Conservation (phyloP, 1,140 invertebrate genomes). For the Pristionchus pacificus region DNA sequence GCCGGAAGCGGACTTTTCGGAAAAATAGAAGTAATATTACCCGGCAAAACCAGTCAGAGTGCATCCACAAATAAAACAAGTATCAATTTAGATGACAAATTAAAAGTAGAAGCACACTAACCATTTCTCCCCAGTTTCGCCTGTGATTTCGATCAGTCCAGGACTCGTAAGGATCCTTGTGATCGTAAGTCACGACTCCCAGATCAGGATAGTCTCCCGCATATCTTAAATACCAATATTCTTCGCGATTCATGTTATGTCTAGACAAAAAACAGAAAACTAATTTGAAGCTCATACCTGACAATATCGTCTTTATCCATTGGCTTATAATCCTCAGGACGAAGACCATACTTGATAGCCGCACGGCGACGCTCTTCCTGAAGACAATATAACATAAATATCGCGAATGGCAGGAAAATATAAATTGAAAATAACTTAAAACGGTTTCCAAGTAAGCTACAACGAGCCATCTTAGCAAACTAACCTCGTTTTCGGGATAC, state of each 20-base stretch:
- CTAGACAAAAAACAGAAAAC: background rate
- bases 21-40: too few relatives aligned
- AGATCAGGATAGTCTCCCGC: conserved; percentile 55
- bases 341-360: conserved; percentile 52
- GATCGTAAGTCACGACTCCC: conserved; percentile 46
- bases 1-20: too few relatives aligned
- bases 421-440: too few relatives aligned
- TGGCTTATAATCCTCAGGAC: conserved; percentile 51
- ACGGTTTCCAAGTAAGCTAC: too few relatives aligned
- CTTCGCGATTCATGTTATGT: background rate
- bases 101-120: conserved; percentile 20
- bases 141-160: conserved; percentile 43
- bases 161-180: conserved; percentile 54
- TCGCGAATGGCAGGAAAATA: too few relatives aligned
- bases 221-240: conserved; percentile 8
- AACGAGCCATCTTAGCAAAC: too few relatives aligned
- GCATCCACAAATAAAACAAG: too few relatives aligned
- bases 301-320: conserved; percentile 26
- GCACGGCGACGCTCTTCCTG: conserved; percentile 48
- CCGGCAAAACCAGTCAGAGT: too few relatives aligned
- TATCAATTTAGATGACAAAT: background rate
- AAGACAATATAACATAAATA: background rate
- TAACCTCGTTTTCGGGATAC: conserved; percentile 44
- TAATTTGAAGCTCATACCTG: conserved; percentile 1
- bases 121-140: conserved; percentile 54